Percentiles rank a stretch among this genome's conserved stretches.
These are phyloP conservation scores for Drosophila guanche DNA, from an alignment of 1,140 invertebrate genomes.

Conservation along the genomic window DNA sequence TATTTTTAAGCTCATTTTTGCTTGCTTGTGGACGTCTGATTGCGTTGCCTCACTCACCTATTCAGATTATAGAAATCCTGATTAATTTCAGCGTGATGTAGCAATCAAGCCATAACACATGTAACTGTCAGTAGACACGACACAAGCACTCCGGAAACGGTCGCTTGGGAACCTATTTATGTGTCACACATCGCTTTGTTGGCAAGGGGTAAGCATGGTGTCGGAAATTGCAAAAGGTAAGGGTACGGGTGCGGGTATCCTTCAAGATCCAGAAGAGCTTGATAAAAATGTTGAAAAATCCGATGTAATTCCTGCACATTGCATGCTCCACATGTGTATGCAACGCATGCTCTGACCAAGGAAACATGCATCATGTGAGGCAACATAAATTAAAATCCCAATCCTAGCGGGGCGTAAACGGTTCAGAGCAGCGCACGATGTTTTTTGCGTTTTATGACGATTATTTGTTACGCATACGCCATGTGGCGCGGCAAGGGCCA, in stretches of 20 bases:
- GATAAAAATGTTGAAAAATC: no score
- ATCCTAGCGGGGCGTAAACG: conserved; percentile 25
- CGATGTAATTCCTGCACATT: no score
- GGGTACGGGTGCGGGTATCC: no score
- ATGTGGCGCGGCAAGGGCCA: conserved; percentile 50
- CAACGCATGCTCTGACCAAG: no score
- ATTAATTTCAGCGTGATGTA: conserved; percentile 30
- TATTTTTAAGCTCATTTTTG: conserved; percentile 28
- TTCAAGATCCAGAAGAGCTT: no score
- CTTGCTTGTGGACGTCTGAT: neutral
- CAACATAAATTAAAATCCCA: conserved; percentile 34
- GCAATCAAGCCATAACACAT: conserved; percentile 32
- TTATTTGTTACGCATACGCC: conserved; percentile 74
- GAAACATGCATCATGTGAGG: neutral
- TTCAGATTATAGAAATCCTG: conserved; percentile 20
- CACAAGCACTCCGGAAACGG: neutral
- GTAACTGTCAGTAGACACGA: conserved; percentile 37
- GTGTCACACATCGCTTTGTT: no score
- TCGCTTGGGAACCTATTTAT: no score
- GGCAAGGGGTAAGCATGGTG: no score
- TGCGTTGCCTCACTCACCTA: no score
- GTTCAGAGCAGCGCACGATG: conserved; percentile 19
- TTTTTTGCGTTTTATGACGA: conserved; percentile 60
- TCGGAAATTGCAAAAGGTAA: no score
- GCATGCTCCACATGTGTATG: no score